Percentiles rank a stretch among this genome's conserved stretches.
These are phyloP conservation scores for Odontamblyopus rebecca DNA, from an alignment of 2,797 vertebrate genomes.

Conservation along the genomic window DNA sequence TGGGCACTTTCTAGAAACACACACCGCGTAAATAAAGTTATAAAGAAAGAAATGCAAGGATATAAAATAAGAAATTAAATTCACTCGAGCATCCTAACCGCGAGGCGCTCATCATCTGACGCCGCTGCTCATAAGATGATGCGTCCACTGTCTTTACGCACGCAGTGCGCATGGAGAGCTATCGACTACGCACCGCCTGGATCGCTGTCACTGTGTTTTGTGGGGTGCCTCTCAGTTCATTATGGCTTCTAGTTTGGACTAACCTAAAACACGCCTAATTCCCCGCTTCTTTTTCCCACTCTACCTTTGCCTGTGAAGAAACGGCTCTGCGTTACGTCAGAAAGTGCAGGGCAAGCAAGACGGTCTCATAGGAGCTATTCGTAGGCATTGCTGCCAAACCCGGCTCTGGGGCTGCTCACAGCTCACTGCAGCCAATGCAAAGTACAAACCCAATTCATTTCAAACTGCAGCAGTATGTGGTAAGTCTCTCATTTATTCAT, in stretches of 20 bases:
- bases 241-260: slow-evolving; percentile 54
- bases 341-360: slow-evolving; percentile 81
- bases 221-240: slow-evolving; percentile 56
- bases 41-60: background rate
- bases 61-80: slow-evolving; percentile 15
- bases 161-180: slow-evolving; percentile 54
- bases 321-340: slow-evolving; percentile 79
- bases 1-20: background rate
- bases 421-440: slow-evolving; percentile 71
- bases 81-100: slow-evolving; percentile 19
- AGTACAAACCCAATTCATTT: slow-evolving; percentile 63
- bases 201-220: slow-evolving; percentile 45
- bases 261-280: slow-evolving; percentile 45
- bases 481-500: slow-evolving; percentile 71
- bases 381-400: slow-evolving; percentile 76
- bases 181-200: slow-evolving; percentile 41
- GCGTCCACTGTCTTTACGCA: slow-evolving; percentile 58
- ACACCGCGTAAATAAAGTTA: background rate
- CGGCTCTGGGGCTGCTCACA: slow-evolving; percentile 68
- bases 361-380: slow-evolving; percentile 76
- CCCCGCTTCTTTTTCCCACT: slow-evolving; percentile 64
- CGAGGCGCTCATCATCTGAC: slow-evolving; percentile 26
- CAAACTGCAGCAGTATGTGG: slow-evolving; percentile 69
- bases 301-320: slow-evolving; percentile 68
- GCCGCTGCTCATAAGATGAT: slow-evolving; percentile 35